Conservation (phyloP, 2,797 vertebrate species). For the Leptoclinus maculatus region DNA sequence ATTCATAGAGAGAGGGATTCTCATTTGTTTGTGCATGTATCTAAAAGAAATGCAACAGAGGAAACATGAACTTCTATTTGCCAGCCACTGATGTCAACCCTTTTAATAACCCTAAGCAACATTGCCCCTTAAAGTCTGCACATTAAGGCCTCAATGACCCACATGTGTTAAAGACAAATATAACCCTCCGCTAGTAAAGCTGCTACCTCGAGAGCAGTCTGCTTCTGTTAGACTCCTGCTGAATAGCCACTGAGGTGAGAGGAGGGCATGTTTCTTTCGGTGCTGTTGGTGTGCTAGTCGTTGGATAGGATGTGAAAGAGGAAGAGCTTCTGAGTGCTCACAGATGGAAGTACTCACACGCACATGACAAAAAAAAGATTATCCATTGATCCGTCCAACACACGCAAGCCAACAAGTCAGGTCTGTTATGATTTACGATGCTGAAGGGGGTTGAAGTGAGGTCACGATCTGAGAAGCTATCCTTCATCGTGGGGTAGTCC, state of each 20-base stretch:
- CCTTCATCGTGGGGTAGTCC: constrained; percentile 26
- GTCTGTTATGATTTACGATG: constrained; percentile 18
- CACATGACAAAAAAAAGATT: neutral
- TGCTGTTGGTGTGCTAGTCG: constrained; percentile 25
- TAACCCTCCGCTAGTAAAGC: constrained; percentile 67
- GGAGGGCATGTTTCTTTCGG: constrained; percentile 43
- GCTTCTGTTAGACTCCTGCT: constrained; percentile 58
- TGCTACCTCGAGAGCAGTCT: constrained; percentile 48
- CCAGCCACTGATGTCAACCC: constrained; percentile 60
- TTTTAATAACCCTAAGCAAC: constrained; percentile 70
- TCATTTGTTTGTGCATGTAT: neutral
- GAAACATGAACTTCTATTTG: constrained; percentile 60
- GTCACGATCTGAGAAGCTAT: constrained; percentile 30
- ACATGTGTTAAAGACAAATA: constrained; percentile 79
- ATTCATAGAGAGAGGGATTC: neutral
- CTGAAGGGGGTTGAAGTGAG: constrained; percentile 18
- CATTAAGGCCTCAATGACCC: constrained; percentile 64
- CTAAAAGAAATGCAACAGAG: constrained; percentile 18
- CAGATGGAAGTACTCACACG: constrained; percentile 48
- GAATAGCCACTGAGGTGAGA: constrained; percentile 62
- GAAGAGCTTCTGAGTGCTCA: constrained; percentile 45
- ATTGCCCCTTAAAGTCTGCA: constrained; percentile 37
- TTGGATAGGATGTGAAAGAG: constrained; percentile 69
- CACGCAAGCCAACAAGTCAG: constrained; percentile 17
- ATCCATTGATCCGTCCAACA: constrained; percentile 25